Evolutionary conservation across 2,797 vertebrate species (phyloP).

Genomic region (Hapalemur alaotrensis): DNA sequence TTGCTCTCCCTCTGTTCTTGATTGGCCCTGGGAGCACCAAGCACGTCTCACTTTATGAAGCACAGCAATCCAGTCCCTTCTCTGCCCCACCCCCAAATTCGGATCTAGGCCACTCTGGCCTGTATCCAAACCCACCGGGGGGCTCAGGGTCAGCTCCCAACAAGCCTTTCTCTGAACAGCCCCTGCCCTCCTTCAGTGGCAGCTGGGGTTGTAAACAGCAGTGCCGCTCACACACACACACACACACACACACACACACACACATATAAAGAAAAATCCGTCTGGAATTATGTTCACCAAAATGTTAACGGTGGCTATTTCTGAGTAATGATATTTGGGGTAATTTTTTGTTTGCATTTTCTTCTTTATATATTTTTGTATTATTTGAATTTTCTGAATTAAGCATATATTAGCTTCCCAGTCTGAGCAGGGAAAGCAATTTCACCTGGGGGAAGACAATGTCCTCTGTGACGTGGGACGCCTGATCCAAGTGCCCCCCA

Average conservation of each 20-base stretch:
- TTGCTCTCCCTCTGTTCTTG: background rate
- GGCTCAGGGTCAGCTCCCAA: background rate
- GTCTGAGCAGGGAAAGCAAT: background rate
- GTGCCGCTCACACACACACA: rapidly evolving
- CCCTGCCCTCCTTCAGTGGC: background rate
- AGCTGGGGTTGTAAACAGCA: background rate
- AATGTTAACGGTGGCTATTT: background rate
- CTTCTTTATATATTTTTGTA: background rate
- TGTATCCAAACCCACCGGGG: background rate
- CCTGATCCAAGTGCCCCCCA: background rate
- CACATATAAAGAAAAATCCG: background rate
- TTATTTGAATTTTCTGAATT: background rate
- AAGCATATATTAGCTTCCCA: background rate
- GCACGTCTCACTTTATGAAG: conserved; percentile 20
- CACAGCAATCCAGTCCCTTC: background rate
- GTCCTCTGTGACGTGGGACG: background rate
- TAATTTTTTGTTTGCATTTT: background rate
- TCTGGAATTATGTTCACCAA: background rate
- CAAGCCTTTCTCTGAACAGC: background rate
- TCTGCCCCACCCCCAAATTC: background rate
- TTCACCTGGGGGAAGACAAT: background rate
- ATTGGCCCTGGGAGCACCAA: background rate
- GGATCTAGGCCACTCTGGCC: background rate
- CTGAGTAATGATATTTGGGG: background rate
- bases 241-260: background rate